These are phyloP conservation scores for Balanococcus diminutus DNA, from an alignment of 2,888 invertebrate species.

Conservation along the genomic window DNA sequence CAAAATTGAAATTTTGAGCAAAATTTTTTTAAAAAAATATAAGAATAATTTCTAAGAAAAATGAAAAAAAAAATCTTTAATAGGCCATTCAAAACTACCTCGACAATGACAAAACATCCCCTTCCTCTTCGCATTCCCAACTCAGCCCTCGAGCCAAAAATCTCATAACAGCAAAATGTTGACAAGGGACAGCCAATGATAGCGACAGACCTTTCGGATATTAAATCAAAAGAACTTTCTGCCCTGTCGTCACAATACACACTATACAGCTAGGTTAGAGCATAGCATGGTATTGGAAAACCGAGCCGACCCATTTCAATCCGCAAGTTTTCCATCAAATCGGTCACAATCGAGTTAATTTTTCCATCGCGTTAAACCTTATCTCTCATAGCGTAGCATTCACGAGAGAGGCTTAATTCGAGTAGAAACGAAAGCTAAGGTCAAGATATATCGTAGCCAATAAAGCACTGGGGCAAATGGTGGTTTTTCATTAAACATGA, in stretches of 20 bases:
- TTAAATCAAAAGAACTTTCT: neutral
- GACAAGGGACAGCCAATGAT: neutral
- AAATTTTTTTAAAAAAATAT: neutral
- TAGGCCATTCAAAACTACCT: neutral
- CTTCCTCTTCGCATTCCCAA: neutral
- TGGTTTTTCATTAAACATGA: slow-evolving; percentile 7
- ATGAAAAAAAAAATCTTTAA: neutral
- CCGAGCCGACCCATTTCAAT: too few relatives aligned
- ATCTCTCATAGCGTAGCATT: neutral
- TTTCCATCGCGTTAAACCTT: neutral
- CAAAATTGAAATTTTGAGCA: too few relatives aligned
- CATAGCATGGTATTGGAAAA: neutral
- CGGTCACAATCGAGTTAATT: neutral
- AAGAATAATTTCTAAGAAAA: neutral
- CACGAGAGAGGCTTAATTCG: neutral
- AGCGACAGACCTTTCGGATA: neutral
- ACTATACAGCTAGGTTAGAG: too few relatives aligned
- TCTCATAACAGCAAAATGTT: neutral
- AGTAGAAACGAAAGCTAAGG: neutral
- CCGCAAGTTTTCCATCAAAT: neutral
- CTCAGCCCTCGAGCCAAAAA: neutral
- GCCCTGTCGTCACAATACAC: too few relatives aligned
- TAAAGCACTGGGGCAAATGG: neutral
- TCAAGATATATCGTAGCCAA: neutral
- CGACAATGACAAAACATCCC: neutral